Evolutionary conservation across 1,140 invertebrate genomes (phyloP), one percentile per base, ranked within the genome.

Genomic region (Aphis gossypii): DNA sequence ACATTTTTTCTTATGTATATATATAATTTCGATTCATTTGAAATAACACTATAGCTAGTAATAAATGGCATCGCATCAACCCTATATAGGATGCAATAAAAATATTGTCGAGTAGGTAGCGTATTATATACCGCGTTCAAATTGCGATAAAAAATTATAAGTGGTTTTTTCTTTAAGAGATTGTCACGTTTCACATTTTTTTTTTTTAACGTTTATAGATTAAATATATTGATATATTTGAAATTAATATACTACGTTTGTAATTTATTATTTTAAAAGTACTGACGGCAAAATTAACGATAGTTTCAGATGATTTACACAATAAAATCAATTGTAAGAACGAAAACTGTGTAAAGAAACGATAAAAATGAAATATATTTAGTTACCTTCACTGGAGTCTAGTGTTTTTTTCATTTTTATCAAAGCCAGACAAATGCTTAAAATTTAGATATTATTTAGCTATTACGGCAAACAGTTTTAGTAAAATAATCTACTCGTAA

Each of bases 101-200:
- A 84, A 83, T 84, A 84, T 84, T 44, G 23, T 84, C 83, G 38
- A 84, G 83, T 84, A 76, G 60, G 60, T 76, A 76, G 30, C n/a
- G 21, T 38, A 20, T 38, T 38, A 83, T 83, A 83, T 44, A 84
- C 83, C 11, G 44, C n/a, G 44, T 21, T 87, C 46, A 48, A 35
- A 51, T n/a, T 48, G 6, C 18, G 86, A 21, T 48, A 30, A 86
- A 86, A 46, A 86, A 30, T 86, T 46, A 46, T 46, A 41, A 46
- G 44, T 46, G 14, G 38, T 46, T 41, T 86, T 51, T 86, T 46
- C 44, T 86, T 86, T n/a, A 30, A 11, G 44, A 46, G 41, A 46
- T 87, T 87, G 86, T 87, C 86, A 87, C 86, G 86, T 87, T 48
- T 87, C 35, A 21, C 6, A 30, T 87, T 48, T 44, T 48, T 48